Percentiles rank a stretch among this genome's conserved stretches.
phyloP scores from a whole-genome alignment of 2,888 invertebrate species.

The Drosophila neotestacea region DNA sequence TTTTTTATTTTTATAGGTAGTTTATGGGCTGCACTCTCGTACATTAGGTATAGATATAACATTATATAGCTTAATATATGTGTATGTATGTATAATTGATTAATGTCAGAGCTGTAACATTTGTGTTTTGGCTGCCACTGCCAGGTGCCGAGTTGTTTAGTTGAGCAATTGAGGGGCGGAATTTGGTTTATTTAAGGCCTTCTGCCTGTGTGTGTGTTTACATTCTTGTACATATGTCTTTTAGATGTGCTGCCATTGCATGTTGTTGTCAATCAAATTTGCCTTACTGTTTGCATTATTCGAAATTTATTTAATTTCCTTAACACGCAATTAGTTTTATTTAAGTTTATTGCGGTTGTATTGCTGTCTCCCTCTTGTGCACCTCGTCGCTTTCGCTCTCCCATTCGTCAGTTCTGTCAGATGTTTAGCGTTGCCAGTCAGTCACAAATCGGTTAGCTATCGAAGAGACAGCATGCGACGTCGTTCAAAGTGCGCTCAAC shows the following conservation, averaged over 20 bases:
- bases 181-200: not conserved
- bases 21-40: constrained; percentile 40
- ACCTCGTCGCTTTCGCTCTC: not conserved
- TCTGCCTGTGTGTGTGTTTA: constrained; percentile 16
- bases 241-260: constrained; percentile 59
- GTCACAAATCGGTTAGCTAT: constrained; percentile 43
- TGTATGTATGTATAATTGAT: constrained; percentile 60
- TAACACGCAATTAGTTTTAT: constrained; percentile 81
- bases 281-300: constrained; percentile 77
- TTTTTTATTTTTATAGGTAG: constrained; percentile 50
- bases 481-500: constrained; percentile 55
- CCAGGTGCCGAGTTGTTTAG: constrained; percentile 73
- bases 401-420: constrained; percentile 53
- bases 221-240: constrained; percentile 23
- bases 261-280: constrained; percentile 79
- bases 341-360: constrained; percentile 80
- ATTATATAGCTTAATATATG: constrained; percentile 14
- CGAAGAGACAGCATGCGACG: constrained; percentile 61
- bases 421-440: constrained; percentile 71
- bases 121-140: constrained; percentile 60
- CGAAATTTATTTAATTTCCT: constrained; percentile 78
- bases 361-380: constrained; percentile 51
- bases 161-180: constrained; percentile 56
- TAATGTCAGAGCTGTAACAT: constrained; percentile 73
- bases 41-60: constrained; percentile 24